phyloP scores from a whole-genome alignment of 2,113 vertebrate genomes.

The Corapipo altera region DNA sequence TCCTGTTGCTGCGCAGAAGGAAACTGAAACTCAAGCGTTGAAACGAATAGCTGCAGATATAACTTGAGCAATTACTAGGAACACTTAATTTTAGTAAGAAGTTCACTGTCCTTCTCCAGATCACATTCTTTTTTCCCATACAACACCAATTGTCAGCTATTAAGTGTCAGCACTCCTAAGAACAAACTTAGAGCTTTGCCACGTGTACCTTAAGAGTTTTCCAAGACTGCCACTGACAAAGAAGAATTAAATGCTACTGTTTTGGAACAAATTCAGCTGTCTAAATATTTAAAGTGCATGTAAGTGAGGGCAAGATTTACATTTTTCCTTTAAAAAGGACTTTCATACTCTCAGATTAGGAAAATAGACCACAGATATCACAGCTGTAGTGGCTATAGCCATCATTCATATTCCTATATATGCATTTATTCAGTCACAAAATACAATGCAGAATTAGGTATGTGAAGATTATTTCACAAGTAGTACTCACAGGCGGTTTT shows the following conservation, averaged over 20 bases:
- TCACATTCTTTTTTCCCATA: background rate
- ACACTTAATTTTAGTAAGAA: background rate
- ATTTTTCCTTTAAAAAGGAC: background rate
- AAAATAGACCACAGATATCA: background rate
- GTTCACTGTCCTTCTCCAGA: background rate
- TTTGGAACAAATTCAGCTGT: constrained; percentile 19
- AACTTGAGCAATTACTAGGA: background rate
- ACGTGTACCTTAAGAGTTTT: background rate
- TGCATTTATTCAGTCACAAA: background rate
- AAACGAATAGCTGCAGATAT: background rate
- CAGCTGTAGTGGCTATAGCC: background rate
- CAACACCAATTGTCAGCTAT: background rate
- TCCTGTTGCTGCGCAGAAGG: background rate
- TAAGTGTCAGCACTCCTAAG: background rate
- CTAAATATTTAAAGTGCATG: constrained; percentile 23
- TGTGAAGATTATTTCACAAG: background rate
- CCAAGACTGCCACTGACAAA: background rate
- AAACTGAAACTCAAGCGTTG: background rate
- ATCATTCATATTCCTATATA: background rate
- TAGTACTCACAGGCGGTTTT: background rate
- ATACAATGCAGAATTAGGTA: background rate
- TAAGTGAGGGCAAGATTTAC: constrained; percentile 13
- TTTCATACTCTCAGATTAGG: background rate
- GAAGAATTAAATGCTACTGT: constrained; percentile 23
- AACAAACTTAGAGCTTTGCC: background rate